Evolutionary conservation across 2,113 vertebrate species (phyloP), one percentile per base, ranked within the genome.

Genomic region (Cynocephalus volans): DNA sequence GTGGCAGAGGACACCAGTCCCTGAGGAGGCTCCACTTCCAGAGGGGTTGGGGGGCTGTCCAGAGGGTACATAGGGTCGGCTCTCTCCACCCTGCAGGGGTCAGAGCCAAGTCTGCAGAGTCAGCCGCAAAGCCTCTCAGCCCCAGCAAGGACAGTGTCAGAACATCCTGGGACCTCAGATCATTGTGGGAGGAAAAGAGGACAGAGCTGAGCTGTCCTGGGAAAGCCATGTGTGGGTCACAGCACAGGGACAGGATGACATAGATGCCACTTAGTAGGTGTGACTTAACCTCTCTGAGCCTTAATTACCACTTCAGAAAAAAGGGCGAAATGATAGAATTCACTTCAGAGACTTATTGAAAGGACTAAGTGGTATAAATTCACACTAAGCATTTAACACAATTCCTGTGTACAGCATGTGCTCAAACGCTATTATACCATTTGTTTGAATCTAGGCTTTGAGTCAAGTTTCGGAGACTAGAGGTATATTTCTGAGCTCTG

Each of bases 321-420:
- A 19, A 13, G 18, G 6, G 11, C 3, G 4, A 26, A 65, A 48
- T 8, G 23, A n/a, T 1, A 26, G 85, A 24, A 36, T 4, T 24
- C 33, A 0, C 58, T 26, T 50, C 60, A 23, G 84, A 62, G 75
- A 18, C 3, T 1, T 6, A 0, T 3, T 3, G 23, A n/a, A n/a
- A 89, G 56, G 75, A 36, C 26, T 0, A 12, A 83, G 76, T 1
- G 17, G 5, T 10, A 18, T 2, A 9, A 28, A 24, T 5, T 7
- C 70, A 21, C 36, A 0, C 3, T 0, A 11, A 31, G 33, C 28
- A 0, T 48, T 1, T 14, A 12, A 17, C 36, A 0, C 0, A 1
- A 28, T 2, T 54, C 85, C 31, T 1, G n/a, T 36, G 5, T 1
- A 1, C 2, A 26, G 82, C 67, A 3, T 6, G 1, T 0, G 33